A percentile compares a stretch with the other conserved stretches of the same genome.
Evolutionary conservation across 1,140 invertebrate species (phyloP).

Genomic region (Temnothorax curvispinosus): DNA sequence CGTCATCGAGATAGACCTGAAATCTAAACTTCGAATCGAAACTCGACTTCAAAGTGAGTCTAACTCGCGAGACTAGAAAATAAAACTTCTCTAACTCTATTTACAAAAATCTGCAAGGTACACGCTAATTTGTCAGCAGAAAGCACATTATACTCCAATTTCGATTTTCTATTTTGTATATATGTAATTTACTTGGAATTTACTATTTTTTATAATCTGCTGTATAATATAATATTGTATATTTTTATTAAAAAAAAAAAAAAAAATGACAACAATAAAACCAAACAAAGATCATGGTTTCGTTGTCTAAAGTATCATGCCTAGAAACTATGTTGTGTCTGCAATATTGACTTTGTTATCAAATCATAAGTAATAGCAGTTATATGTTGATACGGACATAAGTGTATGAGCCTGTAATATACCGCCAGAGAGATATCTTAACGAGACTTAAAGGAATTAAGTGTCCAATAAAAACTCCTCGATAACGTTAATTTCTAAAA

Average conservation of each 20-base stretch:
- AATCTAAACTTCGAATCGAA: neutral
- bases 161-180: constrained; percentile 7
- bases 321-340: constrained; percentile 6
- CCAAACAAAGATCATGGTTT: neutral
- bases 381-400: constrained; percentile 3
- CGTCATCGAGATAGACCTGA: neutral
- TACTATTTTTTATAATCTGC: neutral
- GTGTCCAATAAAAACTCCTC: neutral
- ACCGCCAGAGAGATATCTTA: neutral
- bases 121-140: constrained; percentile 1
- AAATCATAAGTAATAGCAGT: neutral
- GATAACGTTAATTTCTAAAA: neutral
- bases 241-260: neutral
- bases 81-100: neutral
- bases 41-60: neutral
- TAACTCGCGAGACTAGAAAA: neutral
- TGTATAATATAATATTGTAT: neutral
- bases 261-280: neutral
- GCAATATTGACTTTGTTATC: constrained; percentile 6
- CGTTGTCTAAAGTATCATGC: constrained; percentile 12
- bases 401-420: constrained; percentile 31
- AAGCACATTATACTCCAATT: neutral
- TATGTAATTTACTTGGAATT: neutral
- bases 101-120: neutral
- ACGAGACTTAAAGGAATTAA: constrained; percentile 15